A percentile compares a stretch with the other conserved stretches of the same genome.
Conservation (phyloP, 2,797 vertebrate species). For the Sebastes matsubarae region DNA sequence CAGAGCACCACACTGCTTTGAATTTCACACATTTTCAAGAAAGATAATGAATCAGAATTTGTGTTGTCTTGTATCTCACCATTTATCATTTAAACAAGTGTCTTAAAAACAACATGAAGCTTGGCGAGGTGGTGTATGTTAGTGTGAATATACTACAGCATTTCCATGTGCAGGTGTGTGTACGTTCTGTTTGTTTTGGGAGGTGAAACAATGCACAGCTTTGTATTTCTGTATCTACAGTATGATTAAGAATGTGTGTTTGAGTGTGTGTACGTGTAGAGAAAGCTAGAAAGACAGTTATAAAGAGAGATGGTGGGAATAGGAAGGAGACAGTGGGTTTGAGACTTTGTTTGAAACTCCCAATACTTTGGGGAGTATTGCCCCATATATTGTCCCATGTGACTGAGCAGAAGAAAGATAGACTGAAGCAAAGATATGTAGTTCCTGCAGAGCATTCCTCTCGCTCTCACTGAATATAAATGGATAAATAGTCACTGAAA, state of each 20-base stretch:
- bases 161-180: constrained; percentile 6
- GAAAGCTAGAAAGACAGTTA: constrained; percentile 56
- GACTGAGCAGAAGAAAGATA: constrained; percentile 68
- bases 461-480: constrained; percentile 71
- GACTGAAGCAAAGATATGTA: constrained; percentile 54
- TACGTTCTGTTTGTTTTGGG: constrained; percentile 30
- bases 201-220: constrained; percentile 33
- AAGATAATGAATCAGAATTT: background rate
- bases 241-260: constrained; percentile 23
- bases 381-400: constrained; percentile 76
- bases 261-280: constrained; percentile 29
- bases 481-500: constrained; percentile 59
- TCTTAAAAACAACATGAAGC: background rate
- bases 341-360: constrained; percentile 77
- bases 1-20: background rate
- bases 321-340: constrained; percentile 55
- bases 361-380: constrained; percentile 77
- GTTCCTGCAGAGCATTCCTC: constrained; percentile 55
- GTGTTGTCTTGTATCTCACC: background rate
- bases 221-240: constrained; percentile 50
- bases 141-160: background rate
- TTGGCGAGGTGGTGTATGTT: background rate
- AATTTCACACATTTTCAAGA: background rate
- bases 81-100: background rate
- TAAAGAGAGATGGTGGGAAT: constrained; percentile 54